Evolutionary conservation across 1,140 invertebrate species (phyloP), one percentile per base, ranked within the genome.

Genomic region (Trypoxylus dichotomus): DNA sequence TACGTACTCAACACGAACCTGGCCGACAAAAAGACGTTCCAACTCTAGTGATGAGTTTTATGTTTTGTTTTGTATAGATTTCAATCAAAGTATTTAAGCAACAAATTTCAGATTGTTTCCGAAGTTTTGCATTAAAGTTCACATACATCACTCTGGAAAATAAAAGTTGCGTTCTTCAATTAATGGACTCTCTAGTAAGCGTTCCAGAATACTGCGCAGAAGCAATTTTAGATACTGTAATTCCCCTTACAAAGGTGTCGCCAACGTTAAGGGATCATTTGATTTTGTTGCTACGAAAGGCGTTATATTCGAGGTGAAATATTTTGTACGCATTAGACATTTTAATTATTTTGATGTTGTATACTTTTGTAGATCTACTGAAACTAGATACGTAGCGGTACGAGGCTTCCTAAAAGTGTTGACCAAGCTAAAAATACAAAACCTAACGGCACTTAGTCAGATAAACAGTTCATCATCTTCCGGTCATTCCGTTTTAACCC

Each of bases 241-340:
- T 90, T 21, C 88, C 89, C 8, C 76, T 91, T 21, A 86, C 88
- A 29, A 85, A 86, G 75, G 77, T 87, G 7, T 89, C 88, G 0
- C 79, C 83, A 2, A 86, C 80, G 7, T 82, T 91, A 75, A 83
- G 88, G 78, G 89, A 91, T 77, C 85, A 86, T 63, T 83, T 91
- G 43, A 87, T 90, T n/a, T 80, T 91, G 72, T 83, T 88, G n/a
- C 83, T 91, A 11, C 85, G 89, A 29, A 91, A 91, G 85, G 87
- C 87, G 11, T 83, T 91, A 0, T 90, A 90, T 80, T 87, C 87
- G 13, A 88, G 88, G 85, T 87, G 83, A 80, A 75, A 58, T 58
- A 15, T 71, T 71, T 41, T 74, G 19, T 41, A 29, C 19, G 13
- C 19, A 21, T 5, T 42, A 3, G 3, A 74, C 19, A 3, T 41